Evolutionary conservation across 2,113 vertebrate genomes (phyloP), one percentile per base, ranked within the genome.

Genomic region (Xiphorhynchus elegans): DNA sequence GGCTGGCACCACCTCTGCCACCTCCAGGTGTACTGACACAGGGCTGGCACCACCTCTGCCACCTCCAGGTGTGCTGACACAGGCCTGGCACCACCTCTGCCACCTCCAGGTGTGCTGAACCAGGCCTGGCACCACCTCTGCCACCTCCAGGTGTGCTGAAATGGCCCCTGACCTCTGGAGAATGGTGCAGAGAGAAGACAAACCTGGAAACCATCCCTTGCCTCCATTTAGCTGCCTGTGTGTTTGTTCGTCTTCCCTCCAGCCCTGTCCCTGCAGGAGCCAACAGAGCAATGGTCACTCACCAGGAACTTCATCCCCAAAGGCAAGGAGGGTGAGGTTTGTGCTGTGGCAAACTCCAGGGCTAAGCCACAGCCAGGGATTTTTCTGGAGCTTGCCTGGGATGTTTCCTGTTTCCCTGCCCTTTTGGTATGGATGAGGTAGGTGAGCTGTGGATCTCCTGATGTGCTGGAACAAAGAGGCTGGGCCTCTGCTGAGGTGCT

Each of bases 61-160:
- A 37, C 8, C 37, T 37, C 37, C 37, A 37, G 37, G 37, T 37
- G 37, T 37, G 37, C 37, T 37, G 37, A 37, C n/a, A n/a, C n/a
- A n/a, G n/a, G n/a, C 37, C 37, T 2, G 99, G 99, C 58, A 98
- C 99, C 96, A 99, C 99, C 13, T 99, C 99, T 0, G 99, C 99
- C 99, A 99, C 94, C 99, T 99, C 97, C 99, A 99, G 96, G 99
- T 99, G 85, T 99, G 99, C 92, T 99, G 94, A 97, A 17, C 37
- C 7, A 9, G 37, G 18, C 37, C 37, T 37, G 37, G 37, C 37
- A 37, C 37, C 37, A 37, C 9, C 37, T 37, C 37, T 37, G 37
- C 37, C 47, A 24, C 47, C 47, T 49, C 23, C 49, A 50, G 49
- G 46, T 47, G 47, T 11, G 25, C 24, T 50, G 49, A 50, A 13